Percentiles rank a stretch among this genome's conserved stretches.
phyloP scores from a whole-genome alignment of 92 coral and sea anemone species.

The Palythoa heliodiscus region DNA sequence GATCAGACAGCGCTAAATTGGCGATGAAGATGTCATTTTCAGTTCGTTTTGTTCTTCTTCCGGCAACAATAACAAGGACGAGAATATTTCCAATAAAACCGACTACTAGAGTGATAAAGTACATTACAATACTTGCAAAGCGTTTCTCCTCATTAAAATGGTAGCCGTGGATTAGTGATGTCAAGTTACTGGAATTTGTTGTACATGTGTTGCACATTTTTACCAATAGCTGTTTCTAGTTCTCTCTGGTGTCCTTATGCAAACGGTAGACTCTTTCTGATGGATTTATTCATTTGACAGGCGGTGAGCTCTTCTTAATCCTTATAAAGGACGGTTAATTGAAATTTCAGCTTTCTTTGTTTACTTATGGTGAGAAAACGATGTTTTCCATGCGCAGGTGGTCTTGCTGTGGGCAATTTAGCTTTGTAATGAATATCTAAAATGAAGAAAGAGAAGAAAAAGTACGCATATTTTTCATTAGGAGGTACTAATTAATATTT shows the following conservation, averaged over 20 bases:
- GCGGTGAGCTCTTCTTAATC: neutral
- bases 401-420: neutral
- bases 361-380: neutral
- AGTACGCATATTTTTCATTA: neutral
- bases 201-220: neutral
- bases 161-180: neutral
- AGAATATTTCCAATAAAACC: constrained; percentile 20
- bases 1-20: constrained; percentile 17
- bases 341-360: neutral
- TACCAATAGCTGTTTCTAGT: neutral
- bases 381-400: neutral
- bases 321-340: neutral
- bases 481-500: neutral
- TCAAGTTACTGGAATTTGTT: neutral
- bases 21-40: constrained; percentile 33
- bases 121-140: neutral
- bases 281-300: neutral
- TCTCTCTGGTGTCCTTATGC: neutral
- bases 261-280: neutral
- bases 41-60: constrained; percentile 13
- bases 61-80: constrained; percentile 12
- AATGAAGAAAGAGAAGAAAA: neutral
- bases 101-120: neutral
- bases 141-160: constrained; percentile 1
- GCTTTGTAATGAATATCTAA: constrained; percentile 12